Conservation (phyloP, 2,888 invertebrate species). For the Psococerastis gibbosa region DNA sequence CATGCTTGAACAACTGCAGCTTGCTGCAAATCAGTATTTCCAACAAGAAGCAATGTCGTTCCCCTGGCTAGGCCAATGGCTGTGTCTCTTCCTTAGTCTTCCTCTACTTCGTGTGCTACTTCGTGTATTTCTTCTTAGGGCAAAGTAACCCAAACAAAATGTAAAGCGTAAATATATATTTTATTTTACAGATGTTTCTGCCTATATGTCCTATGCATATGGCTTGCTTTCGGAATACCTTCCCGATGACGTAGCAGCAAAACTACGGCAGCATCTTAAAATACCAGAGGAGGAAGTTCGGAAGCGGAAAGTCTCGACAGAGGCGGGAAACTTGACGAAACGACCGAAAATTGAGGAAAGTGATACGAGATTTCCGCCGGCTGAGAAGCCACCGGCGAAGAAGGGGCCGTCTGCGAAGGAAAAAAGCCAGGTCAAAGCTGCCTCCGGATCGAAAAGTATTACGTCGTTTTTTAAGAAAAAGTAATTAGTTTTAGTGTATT, state of each 20-base stretch:
- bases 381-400: constrained; percentile 24
- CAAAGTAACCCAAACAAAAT: no score
- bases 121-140: no score
- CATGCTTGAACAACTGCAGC: no score
- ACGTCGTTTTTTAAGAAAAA: constrained; percentile 59
- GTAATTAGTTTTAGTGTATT: no score
- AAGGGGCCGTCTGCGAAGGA: constrained; percentile 45
- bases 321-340: constrained; percentile 21
- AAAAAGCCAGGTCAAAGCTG: constrained; percentile 55
- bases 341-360: constrained; percentile 30
- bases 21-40: no score
- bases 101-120: no score
- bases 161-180: no score
- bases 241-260: constrained; percentile 42
- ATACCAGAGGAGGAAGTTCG: constrained; percentile 31
- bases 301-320: constrained; percentile 24
- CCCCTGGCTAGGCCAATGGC: no score
- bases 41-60: no score
- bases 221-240: constrained; percentile 66
- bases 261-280: constrained; percentile 42
- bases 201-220: constrained; percentile 50
- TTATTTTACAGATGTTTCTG: constrained; percentile 36
- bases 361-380: no score
- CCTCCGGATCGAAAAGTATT: constrained; percentile 60
- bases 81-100: no score